These are phyloP conservation scores for Anthophora plumipes DNA, from an alignment of 2,888 invertebrate species.

Conservation along the genomic window DNA sequence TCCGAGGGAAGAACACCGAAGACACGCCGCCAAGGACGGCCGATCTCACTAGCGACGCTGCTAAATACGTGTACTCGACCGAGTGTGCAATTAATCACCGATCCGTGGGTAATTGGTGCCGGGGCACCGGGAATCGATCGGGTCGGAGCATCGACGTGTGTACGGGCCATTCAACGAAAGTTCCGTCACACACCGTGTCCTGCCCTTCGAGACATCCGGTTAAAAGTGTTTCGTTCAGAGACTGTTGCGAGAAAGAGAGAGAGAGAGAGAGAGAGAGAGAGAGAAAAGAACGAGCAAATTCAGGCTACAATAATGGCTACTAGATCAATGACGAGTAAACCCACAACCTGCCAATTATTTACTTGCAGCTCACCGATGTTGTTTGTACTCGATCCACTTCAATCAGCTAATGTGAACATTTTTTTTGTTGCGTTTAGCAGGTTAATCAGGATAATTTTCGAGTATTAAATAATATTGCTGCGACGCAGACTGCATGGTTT, in stretches of 20 bases:
- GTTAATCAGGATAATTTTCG: too few species aligned
- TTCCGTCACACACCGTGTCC: constrained; percentile 45
- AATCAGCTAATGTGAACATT: too few species aligned
- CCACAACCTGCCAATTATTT: not conserved
- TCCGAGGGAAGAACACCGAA: constrained; percentile 48
- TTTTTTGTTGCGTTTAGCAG: too few species aligned
- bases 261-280: too few species aligned
- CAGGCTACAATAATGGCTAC: not conserved
- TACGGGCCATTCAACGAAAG: constrained; percentile 64
- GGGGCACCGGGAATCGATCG: constrained; percentile 65
- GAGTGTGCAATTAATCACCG: constrained; percentile 70
- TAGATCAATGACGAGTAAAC: not conserved
- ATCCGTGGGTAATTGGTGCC: constrained; percentile 67
- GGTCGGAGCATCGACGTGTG: constrained; percentile 55
- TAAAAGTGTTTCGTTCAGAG: constrained; percentile 22
- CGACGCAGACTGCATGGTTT: too few species aligned
- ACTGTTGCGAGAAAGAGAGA: not conserved
- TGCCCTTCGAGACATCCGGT: constrained; percentile 38
- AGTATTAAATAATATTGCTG: too few species aligned
- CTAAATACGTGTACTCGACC: constrained; percentile 68
- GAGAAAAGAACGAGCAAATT: not conserved
- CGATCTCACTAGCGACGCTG: constrained; percentile 63
- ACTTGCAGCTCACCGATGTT: too few species aligned
- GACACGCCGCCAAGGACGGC: constrained; percentile 52
- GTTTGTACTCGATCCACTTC: too few species aligned